phyloP scores from a whole-genome alignment of 2,797 vertebrate genomes.

The Ibycter americanus region DNA sequence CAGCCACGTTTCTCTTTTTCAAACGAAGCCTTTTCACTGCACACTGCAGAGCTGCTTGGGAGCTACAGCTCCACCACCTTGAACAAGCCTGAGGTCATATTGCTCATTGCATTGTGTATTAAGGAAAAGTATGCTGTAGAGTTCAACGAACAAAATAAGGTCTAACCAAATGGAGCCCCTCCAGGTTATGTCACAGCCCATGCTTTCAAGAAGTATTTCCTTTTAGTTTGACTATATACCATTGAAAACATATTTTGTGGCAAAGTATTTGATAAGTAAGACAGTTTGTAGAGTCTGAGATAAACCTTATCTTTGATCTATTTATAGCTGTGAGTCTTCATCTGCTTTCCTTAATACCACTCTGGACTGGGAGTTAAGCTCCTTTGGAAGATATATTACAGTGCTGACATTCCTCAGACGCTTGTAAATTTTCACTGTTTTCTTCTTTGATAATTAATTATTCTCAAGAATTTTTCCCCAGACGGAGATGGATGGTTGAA shows the following conservation, averaged over 20 bases:
- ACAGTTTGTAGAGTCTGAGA: background rate
- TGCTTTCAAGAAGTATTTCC: background rate
- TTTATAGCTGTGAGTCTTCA: slow-evolving; percentile 31
- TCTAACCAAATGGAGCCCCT: background rate
- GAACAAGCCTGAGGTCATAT: background rate
- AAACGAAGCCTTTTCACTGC: background rate
- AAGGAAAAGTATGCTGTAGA: background rate
- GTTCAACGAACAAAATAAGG: background rate
- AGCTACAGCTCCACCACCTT: background rate
- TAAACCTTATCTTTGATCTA: background rate
- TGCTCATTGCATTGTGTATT: background rate
- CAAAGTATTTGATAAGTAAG: background rate
- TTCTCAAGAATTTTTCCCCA: background rate
- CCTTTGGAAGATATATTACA: background rate
- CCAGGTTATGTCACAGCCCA: background rate
- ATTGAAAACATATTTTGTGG: background rate
- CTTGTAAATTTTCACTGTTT: background rate
- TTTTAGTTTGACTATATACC: background rate
- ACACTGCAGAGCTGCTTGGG: background rate
- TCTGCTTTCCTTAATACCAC: slow-evolving; percentile 45
- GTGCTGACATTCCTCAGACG: background rate
- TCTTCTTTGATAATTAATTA: background rate
- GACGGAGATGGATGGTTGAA: background rate
- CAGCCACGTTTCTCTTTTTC: background rate
- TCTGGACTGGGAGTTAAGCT: background rate